Evolutionary conservation across 2,113 vertebrate species (phyloP).

Genomic region (Poicephalus gulielmi): DNA sequence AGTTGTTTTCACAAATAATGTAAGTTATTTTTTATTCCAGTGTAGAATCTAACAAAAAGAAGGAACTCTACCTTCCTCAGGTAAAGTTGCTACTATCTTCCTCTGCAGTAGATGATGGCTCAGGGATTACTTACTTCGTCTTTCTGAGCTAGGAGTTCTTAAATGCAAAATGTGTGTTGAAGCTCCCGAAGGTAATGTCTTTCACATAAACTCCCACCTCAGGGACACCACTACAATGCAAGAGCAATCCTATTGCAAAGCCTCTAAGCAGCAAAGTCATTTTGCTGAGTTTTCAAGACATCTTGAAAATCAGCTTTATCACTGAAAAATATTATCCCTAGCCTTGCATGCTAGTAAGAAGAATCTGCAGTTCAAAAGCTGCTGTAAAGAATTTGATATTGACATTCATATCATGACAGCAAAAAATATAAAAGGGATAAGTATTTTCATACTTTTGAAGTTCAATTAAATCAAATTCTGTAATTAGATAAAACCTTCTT

Average conservation of each 20-base stretch:
- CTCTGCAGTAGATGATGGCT: not conserved
- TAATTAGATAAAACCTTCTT: not conserved
- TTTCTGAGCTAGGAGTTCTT: not conserved
- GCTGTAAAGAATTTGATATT: not conserved
- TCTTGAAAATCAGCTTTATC: not conserved
- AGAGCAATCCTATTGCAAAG: not conserved
- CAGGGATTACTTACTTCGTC: not conserved
- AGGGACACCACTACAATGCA: not conserved
- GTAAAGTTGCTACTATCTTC: not conserved
- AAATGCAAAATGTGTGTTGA: not conserved
- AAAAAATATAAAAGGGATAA: not conserved
- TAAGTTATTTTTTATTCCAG: not conserved
- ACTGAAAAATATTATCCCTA: not conserved
- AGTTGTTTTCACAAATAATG: not conserved
- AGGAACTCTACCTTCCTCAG: not conserved
- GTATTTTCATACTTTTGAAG: not conserved
- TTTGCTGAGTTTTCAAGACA: not conserved
- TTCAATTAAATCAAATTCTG: not conserved
- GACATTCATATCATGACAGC: not conserved
- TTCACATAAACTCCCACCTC: not conserved
- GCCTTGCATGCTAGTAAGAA: not conserved
- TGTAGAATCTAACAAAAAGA: not conserved
- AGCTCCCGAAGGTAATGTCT: not conserved
- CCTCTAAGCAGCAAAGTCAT: not conserved
- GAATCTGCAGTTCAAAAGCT: not conserved